Base-by-base conservation (phyloP, 2,797 vertebrate species). In the Sardinella longiceps region DNA sequence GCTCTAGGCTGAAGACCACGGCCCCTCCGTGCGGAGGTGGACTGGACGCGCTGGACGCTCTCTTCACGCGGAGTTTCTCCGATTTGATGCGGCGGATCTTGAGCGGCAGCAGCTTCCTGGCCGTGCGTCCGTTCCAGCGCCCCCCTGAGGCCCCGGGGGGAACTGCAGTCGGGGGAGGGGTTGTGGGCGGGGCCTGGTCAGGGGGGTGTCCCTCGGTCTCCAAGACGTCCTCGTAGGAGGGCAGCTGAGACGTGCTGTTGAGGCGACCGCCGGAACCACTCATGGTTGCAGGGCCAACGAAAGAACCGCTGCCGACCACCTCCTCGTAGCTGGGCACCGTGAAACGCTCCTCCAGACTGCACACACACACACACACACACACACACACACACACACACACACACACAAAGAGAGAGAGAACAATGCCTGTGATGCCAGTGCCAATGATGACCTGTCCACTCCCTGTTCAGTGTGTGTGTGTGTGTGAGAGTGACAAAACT, bases 291-390 rank as follows among this genome's bases (percentile, higher is more conserved):
- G n/a, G n/a, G n/a, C n/a, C n/a, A n/a, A n/a, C n/a, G 95, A 0
- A 96, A 94, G 87, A 94, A 89, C 6, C 91, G 15, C 66, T 91
- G 66, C 95, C 92, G 85, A 99, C 97, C 30, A 95, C 98, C 87
- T 99, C 98, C 53, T 99, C 98, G 0, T 99, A 99, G 88, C 94
- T 97, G 88, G 98, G 98, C 37, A 99, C 98, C 92, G 0, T 96
- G 95, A 1, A 94, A 91, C 0, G 88, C 81, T 94, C 92, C 70
- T 92, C 93, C 28, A 90, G 86, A 33, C 96, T 96, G 91, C 20
- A 83, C 86, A 85, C 83, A 53, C 80, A 80, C 25, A 88, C 43
- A 89, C 5, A 70, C 4, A 86, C 2, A 86, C 28, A 88, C n/a
- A 87, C 5, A 58, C 5, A 63, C 28, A 14, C 58, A 63, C n/a